A percentile compares a stretch with the other conserved stretches of the same genome.
Conservation (phyloP, 2,888 invertebrate species). For the Sinohyriopsis cumingii region DNA sequence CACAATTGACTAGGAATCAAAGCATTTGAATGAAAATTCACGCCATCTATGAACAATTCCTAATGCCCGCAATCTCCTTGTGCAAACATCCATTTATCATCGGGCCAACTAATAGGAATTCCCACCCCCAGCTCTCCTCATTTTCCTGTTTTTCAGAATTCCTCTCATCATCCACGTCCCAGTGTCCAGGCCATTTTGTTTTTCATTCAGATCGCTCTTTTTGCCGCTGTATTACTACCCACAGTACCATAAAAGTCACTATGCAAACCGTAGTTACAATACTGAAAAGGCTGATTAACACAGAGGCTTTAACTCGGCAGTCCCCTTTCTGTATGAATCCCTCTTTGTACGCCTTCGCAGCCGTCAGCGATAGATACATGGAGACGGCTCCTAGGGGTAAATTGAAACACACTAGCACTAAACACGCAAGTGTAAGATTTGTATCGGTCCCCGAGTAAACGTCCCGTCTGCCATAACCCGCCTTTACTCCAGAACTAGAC, state of each 20-base stretch:
- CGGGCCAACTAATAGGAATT: too few relatives aligned
- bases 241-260: constrained; percentile 43
- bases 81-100: too few relatives aligned
- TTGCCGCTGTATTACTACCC: constrained; percentile 31
- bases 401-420: constrained; percentile 51
- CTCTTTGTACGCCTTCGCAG: constrained; percentile 42
- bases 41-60: too few relatives aligned
- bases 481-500: too few relatives aligned
- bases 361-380: constrained; percentile 46
- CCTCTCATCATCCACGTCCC: too few relatives aligned
- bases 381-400: constrained; percentile 44
- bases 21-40: too few relatives aligned
- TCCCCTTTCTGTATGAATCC: constrained; percentile 37
- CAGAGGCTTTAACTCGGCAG: constrained; percentile 36
- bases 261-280: constrained; percentile 47
- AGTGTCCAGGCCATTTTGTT: too few relatives aligned
- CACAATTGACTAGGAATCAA: too few relatives aligned
- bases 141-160: too few relatives aligned
- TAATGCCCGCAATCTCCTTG: too few relatives aligned
- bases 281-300: constrained; percentile 41
- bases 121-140: too few relatives aligned
- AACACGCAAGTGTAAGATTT: constrained; percentile 44
- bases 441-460: constrained; percentile 33
- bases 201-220: constrained; percentile 4
- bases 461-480: too few relatives aligned